These are phyloP conservation scores for Myrmophylax atrothorax DNA, from an alignment of 2,113 vertebrate genomes.

Conservation along the genomic window DNA sequence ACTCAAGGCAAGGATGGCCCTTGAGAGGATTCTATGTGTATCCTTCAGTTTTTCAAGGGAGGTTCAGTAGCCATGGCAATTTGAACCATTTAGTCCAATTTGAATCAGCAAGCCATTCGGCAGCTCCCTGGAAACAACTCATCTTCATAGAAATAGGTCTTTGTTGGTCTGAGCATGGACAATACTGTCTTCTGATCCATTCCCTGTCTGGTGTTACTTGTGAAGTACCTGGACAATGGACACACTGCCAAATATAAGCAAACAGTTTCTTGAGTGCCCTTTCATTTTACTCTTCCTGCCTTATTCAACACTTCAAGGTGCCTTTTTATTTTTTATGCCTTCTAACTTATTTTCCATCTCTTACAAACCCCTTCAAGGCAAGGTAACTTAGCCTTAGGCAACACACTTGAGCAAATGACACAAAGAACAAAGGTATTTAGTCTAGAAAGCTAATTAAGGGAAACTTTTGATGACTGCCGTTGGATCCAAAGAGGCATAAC, in stretches of 20 bases:
- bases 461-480: background rate
- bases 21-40: background rate
- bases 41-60: background rate
- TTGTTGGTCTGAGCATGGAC: background rate
- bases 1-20: background rate
- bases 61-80: background rate
- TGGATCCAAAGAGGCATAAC: background rate
- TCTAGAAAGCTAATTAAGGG: background rate
- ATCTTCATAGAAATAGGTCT: background rate
- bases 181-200: background rate
- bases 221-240: background rate
- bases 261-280: background rate
- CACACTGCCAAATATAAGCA: background rate
- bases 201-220: background rate
- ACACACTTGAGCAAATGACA: background rate
- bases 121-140: background rate
- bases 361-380: background rate
- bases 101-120: background rate
- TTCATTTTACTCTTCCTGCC: background rate
- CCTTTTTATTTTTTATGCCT: background rate
- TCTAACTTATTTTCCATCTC: background rate
- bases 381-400: background rate
- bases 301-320: background rate
- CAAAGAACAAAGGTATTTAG: background rate
- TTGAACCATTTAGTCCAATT: background rate